These are phyloP conservation scores for Drosophila micromelanica DNA, from an alignment of 1,140 invertebrate genomes.

Conservation along the genomic window DNA sequence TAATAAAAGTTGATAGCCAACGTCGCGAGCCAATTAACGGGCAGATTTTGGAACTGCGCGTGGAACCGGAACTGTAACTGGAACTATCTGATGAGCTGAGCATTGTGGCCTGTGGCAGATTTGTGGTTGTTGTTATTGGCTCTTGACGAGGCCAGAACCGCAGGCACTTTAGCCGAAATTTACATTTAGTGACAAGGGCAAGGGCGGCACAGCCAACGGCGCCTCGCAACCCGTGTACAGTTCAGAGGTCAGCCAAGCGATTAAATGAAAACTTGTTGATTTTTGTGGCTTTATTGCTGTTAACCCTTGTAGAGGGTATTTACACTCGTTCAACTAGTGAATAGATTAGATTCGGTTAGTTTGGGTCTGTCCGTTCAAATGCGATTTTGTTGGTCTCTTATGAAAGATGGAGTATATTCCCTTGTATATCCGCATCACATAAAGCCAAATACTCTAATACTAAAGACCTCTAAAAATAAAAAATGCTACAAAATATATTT, in stretches of 20 bases:
- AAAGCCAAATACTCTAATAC: no score
- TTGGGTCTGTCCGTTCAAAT: not conserved
- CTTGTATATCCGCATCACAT: no score
- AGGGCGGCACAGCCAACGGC: conserved; percentile 9
- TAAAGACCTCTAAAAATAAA: no score
- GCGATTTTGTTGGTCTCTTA: no score
- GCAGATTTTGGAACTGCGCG: conserved; percentile 17
- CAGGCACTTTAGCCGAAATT: conserved; percentile 15
- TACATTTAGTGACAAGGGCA: conserved; percentile 27
- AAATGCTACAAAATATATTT: no score
- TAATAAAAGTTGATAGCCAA: conserved; percentile 29
- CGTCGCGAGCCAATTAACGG: conserved; percentile 26
- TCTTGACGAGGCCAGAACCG: conserved; percentile 20
- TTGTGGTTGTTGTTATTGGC: not conserved
- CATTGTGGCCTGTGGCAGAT: conserved; percentile 2
- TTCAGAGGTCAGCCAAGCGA: conserved; percentile 20
- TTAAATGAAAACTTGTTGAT: conserved; percentile 1
- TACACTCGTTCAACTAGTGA: no score
- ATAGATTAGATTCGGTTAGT: not conserved
- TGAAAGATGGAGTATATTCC: no score
- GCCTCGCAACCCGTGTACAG: not conserved
- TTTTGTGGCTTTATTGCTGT: not conserved
- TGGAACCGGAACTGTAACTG: not conserved
- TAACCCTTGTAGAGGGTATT: no score
- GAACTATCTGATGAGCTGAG: conserved; percentile 13